Evolutionary conservation across 2,113 vertebrate genomes (phyloP).

Genomic region (Actenoides lindsayi): DNA sequence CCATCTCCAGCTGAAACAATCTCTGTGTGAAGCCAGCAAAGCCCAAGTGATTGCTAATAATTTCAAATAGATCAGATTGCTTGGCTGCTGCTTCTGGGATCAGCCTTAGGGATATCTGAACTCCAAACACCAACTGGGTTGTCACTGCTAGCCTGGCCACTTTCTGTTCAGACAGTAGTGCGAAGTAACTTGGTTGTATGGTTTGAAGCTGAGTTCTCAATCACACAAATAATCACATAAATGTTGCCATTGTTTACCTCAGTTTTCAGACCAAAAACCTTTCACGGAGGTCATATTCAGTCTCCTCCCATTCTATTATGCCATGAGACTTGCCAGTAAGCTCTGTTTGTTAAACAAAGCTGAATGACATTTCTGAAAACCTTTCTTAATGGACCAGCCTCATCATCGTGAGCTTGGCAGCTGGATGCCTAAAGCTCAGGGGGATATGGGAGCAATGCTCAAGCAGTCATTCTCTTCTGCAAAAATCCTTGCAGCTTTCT

Average conservation of each 20-base stretch:
- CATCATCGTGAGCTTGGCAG: constrained; percentile 1
- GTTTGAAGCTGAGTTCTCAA: background rate
- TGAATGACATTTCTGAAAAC: constrained; percentile 50
- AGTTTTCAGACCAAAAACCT: background rate
- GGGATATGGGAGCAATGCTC: background rate
- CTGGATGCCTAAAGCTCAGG: background rate
- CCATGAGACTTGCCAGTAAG: background rate
- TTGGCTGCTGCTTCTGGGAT: background rate
- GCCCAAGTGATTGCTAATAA: background rate
- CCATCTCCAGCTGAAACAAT: background rate
- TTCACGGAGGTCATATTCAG: background rate
- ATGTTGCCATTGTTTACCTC: background rate
- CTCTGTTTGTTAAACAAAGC: constrained; percentile 26
- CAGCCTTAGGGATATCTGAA: background rate
- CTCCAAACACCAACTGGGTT: background rate
- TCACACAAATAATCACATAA: background rate
- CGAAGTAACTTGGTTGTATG: background rate
- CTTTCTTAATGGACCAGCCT: background rate
- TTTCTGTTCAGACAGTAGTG: background rate
- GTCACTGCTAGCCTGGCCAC: background rate
- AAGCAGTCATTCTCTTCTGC: background rate
- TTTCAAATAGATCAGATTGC: background rate
- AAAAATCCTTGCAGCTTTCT: constrained; percentile 19
- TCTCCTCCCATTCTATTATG: background rate
- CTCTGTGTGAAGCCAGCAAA: background rate